These are phyloP conservation scores for Anguilla anguilla DNA, from an alignment of 2,797 vertebrate species.

Conservation along the genomic window DNA sequence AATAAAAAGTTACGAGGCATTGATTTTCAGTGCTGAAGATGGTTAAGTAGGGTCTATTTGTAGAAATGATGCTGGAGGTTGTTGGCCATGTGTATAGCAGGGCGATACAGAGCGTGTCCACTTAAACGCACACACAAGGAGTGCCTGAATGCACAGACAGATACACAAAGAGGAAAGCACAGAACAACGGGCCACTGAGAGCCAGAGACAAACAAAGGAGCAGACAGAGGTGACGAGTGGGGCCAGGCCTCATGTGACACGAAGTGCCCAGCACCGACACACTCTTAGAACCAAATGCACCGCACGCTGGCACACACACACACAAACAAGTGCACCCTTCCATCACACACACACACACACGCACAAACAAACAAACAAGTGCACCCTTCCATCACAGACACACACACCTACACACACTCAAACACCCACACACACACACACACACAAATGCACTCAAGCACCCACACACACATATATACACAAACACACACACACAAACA, in stretches of 20 bases:
- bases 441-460: not conserved
- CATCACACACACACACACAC: conserved; percentile 9
- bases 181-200: conserved; percentile 21
- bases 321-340: not conserved
- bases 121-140: not conserved
- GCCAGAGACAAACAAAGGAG: conserved; percentile 20
- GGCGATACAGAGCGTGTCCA: not conserved
- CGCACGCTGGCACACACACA: not conserved
- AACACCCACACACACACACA: not conserved
- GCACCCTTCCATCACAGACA: not conserved
- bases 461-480: not conserved
- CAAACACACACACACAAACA: conserved; percentile 9
- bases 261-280: conserved; percentile 24
- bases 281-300: not conserved
- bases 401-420: too few species aligned
- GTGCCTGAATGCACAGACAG: conserved; percentile 2
- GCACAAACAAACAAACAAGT: not conserved
- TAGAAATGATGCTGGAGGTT: not conserved
- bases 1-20: not conserved
- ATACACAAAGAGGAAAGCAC: not conserved
- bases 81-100: not conserved
- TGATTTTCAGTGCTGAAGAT: conserved; percentile 4
- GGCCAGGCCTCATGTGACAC: conserved; percentile 28
- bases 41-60: not conserved
- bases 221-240: conserved; percentile 7